Base-by-base conservation (phyloP, 2,888 invertebrate genomes). In the Agonopterix subpropinquella region DNA sequence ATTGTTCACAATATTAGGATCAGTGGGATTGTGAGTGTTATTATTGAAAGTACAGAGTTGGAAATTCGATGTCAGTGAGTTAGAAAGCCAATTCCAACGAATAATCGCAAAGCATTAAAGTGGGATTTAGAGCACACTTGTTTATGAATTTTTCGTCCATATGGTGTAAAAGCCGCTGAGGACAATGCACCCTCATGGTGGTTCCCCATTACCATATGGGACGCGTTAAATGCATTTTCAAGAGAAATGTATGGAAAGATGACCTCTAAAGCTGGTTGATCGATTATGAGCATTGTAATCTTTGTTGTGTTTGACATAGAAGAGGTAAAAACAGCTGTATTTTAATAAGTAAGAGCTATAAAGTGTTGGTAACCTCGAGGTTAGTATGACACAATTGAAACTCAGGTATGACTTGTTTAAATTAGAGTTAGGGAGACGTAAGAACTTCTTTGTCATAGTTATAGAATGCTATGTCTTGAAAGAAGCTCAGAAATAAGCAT, bases 121-220 rank as follows among this genome's bases (percentile, higher is more conserved):
- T 70, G 65, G 71, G 77, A 81, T 80, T 81, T 72, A 57, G 77
- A 65, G 76, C 75, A 70, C 82, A 86, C 87, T 86, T 86, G 85
- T 85, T 84, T 83, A 78, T 80, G 72, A 81, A 80, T 83, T 88
- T 85, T 80, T 80, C 64, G 69, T 74, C 79, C 89, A 89, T 89
- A 89, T 89, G 89, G 89, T 82, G 69, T 81, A 83, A 83, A 82
- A 85, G 84, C 86, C 73, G 79, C 73, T 59, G 61, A 67, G 76
- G 72, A 86, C 87, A 88, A 86, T 85, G 73, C 72, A 68, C 87
- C 87, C 85, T 69, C 77, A 87, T 84, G 63, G 64, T 55, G 62
- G 70, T 66, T 60, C 76, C 67, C 73, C 59, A 74, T 80, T 81
- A 79, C 82, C 88, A 86, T 89, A 89, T 89, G 89, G 59, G 85